Evolutionary conservation across 2,888 invertebrate species (phyloP), one percentile per base, ranked within the genome.

Genomic region (Globia sparganii): DNA sequence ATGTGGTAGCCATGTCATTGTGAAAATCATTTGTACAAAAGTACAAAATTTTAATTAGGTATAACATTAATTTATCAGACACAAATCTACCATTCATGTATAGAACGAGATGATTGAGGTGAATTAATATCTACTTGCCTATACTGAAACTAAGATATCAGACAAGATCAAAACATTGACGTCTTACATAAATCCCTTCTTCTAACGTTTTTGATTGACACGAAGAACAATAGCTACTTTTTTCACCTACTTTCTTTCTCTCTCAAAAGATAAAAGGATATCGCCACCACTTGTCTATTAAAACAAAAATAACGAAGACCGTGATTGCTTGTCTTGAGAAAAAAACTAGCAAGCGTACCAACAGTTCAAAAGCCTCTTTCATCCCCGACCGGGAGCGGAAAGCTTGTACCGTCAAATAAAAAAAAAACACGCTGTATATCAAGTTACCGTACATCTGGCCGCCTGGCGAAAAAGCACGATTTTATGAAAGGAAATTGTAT

Each of bases 361-460:
- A 85, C 85, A 82, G 85, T 83, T 85, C 87, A 87, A 88, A 88
- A 89, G 90, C 87, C 90, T 88, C 89, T 86, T 87, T 88, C 87
- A 87, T 87, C 88, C 89, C 88, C 81, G 86, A 68, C 83, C 89
- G 88, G 89, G 86, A 87, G 89, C 90, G 87, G 90, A 87, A 89
- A 89, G 89, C 86, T 86, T 83, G 87, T 78, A 84, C 83, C 75
- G 86, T 74, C 75, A 81, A 87, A 86, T 77, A 86, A 86, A 85
- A 87, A 81, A 81, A 88, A 84, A 82, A 84, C 86, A 83, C 76
- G 70, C 84, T 81, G 85, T 87, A 89, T 89, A 89, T 89, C 90
- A 86, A 84, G 78, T 89, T 89, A 89, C 89, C 88, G 86, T 88
- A 88, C 89, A 89, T 88, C 89, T 89, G 89, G 86, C 90, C 68